These are phyloP conservation scores for Dendrolimus pini DNA, from an alignment of 2,888 invertebrate genomes.

Conservation along the genomic window DNA sequence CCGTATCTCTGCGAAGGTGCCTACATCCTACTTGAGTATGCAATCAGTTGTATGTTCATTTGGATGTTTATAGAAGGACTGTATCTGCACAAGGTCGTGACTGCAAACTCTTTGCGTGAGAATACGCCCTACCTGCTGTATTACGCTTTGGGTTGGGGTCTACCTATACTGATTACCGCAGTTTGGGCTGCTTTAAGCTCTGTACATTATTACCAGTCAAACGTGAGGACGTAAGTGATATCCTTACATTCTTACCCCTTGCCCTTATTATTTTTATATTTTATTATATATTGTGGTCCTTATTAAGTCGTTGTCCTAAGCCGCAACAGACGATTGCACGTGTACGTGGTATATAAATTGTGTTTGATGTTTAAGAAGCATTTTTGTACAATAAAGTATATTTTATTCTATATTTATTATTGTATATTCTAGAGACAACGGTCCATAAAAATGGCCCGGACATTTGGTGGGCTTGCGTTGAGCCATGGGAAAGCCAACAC, in stretches of 20 bases:
- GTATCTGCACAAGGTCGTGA: constrained; percentile 90
- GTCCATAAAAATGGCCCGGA: no score
- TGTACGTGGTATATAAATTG: no score
- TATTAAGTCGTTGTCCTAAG: no score
- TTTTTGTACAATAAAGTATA: no score
- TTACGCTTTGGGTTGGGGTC: constrained; percentile 84
- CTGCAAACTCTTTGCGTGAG: constrained; percentile 83
- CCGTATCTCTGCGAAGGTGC: constrained; percentile 86
- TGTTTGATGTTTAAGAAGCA: no score
- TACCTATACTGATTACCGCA: constrained; percentile 80
- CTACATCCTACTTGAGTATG: constrained; percentile 90
- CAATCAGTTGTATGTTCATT: constrained; percentile 93
- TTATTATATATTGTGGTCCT: no score
- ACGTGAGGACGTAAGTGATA: constrained; percentile 36
- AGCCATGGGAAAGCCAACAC: no score
- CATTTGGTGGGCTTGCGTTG: no score
- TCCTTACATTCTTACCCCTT: neutral
- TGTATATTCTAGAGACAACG: no score
- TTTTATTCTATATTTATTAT: no score
- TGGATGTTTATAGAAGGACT: constrained; percentile 99
- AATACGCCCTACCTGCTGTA: constrained; percentile 73
- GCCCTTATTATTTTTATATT: no score
- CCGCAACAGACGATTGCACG: no score
- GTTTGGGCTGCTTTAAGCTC: constrained; percentile 82
- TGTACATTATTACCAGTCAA: constrained; percentile 29